phyloP scores from a whole-genome alignment of 2,888 invertebrate genomes.

The Diarsia brunnea region DNA sequence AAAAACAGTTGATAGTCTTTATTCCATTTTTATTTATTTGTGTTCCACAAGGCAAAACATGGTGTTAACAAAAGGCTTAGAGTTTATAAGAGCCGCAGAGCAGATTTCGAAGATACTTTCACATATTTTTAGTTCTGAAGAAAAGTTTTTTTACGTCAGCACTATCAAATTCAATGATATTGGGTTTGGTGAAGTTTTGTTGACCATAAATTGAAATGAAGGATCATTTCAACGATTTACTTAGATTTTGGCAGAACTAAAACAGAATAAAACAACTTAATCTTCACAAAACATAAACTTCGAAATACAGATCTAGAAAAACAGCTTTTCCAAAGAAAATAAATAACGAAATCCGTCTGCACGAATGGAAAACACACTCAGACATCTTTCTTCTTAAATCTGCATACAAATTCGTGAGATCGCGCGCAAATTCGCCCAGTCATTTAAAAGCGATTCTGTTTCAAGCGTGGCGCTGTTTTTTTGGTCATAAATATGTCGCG shows the following conservation, averaged over 20 bases:
- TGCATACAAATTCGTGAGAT: conserved; percentile 88
- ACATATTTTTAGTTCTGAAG: neutral
- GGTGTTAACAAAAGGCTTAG: too few relatives aligned
- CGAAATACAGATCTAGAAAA: conserved; percentile 54
- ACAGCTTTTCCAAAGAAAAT: conserved; percentile 75
- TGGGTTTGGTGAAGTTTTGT: neutral
- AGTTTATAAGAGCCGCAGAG: too few relatives aligned
- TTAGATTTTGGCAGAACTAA: conserved; percentile 13
- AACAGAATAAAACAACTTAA: conserved; percentile 25
- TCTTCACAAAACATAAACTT: conserved; percentile 58
- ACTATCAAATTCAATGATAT: neutral
- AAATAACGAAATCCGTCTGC: conserved; percentile 83
- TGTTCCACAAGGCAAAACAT: too few relatives aligned
- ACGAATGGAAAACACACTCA: conserved; percentile 85
- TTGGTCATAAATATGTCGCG: conserved; percentile 85
- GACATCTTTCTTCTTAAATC: conserved; percentile 87
- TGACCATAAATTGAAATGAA: conserved; percentile 6
- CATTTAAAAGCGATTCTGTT: conserved; percentile 89
- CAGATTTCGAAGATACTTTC: too few relatives aligned
- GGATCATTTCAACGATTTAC: conserved; percentile 21
- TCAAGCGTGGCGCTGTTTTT: conserved; percentile 85
- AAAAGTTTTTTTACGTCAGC: neutral
- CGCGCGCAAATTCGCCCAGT: conserved; percentile 88
- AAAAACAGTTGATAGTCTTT: neutral
- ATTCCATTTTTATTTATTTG: too few relatives aligned